phyloP scores from a whole-genome alignment of 2,113 vertebrate genomes.

The Psilopsiagon aurifrons region DNA sequence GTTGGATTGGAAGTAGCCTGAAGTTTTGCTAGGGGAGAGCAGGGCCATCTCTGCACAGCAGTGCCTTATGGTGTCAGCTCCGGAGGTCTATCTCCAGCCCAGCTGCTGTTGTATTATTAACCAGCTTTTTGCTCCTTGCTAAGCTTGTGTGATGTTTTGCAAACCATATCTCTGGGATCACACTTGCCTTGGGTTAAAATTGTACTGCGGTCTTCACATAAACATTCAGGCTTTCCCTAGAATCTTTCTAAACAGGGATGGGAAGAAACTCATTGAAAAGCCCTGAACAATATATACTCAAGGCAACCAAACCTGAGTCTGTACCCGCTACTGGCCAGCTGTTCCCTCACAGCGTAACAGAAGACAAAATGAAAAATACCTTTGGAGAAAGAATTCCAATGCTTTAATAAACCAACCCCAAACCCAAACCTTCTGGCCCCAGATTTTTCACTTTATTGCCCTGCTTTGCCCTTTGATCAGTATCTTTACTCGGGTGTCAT shows the following conservation, averaged over 20 bases:
- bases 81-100: background rate
- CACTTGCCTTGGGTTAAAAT: background rate
- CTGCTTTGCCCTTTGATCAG: constrained; percentile 60
- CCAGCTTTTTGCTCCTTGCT: background rate
- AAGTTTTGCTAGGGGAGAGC: background rate
- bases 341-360: background rate
- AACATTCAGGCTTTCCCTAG: background rate
- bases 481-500: constrained; percentile 56
- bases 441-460: constrained; percentile 39
- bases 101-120: background rate
- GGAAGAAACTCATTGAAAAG: background rate
- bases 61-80: background rate
- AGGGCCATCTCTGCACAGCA: background rate
- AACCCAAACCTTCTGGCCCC: constrained; percentile 25
- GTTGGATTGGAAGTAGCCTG: background rate
- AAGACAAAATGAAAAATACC: constrained; percentile 57
- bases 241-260: background rate
- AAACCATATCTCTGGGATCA: background rate
- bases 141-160: background rate
- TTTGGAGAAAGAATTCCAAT: constrained; percentile 17
- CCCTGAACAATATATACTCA: background rate
- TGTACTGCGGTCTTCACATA: background rate
- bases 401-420: constrained; percentile 35
- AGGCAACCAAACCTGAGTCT: background rate
- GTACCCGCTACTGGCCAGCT: background rate